Evolutionary conservation across 2,797 vertebrate species (phyloP).

Genomic region (Lagorchestes hirsutus): DNA sequence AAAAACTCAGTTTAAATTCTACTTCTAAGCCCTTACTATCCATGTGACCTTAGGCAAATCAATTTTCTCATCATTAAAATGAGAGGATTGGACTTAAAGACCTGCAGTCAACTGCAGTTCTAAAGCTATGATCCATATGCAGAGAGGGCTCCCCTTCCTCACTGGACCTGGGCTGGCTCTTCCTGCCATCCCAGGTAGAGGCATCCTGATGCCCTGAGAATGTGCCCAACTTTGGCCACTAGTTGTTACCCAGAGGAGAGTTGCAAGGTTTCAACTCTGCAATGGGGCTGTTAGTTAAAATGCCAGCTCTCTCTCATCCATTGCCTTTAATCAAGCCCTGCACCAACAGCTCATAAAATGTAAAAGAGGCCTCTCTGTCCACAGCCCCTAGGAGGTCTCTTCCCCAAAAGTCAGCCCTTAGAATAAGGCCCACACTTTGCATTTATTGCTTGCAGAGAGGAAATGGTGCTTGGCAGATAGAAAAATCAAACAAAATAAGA

Average conservation of each 20-base stretch:
- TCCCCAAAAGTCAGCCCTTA: neutral
- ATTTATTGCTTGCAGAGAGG: neutral
- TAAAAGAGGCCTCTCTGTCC: neutral
- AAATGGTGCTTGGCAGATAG: neutral
- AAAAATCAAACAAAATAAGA: neutral
- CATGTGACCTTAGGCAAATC: neutral
- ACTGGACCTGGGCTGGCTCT: neutral
- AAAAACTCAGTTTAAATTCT: neutral
- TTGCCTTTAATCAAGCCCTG: neutral
- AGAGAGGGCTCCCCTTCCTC: neutral
- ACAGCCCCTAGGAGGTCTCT: neutral
- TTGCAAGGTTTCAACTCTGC: neutral
- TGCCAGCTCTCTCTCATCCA: neutral
- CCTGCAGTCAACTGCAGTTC: neutral
- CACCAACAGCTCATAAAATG: neutral
- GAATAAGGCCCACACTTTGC: neutral
- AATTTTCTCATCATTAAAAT: neutral
- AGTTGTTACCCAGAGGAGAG: neutral
- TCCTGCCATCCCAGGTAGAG: neutral
- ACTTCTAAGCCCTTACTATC: neutral
- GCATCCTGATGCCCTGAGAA: neutral
- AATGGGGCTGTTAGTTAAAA: neutral
- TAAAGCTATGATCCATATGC: neutral
- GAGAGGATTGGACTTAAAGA: neutral
- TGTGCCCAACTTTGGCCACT: neutral